Evolutionary conservation across 2,113 vertebrate species (phyloP), one percentile per base, ranked within the genome.

Genomic region (Chaetura pelagica): DNA sequence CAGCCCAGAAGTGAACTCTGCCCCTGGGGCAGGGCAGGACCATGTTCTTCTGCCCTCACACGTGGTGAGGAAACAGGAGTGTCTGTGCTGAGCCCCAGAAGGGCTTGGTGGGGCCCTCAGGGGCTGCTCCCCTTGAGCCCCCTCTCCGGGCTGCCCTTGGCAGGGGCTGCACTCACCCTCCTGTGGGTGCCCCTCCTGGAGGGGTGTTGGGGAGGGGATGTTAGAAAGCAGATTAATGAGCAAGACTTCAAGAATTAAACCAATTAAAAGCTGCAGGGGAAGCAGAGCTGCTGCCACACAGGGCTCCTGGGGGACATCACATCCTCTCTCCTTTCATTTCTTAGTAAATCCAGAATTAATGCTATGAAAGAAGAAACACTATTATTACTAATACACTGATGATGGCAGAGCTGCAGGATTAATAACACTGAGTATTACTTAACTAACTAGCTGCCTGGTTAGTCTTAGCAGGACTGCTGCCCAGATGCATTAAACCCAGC

Each of bases 321-420:
- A 87, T 62, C 91, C 67, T 42, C 83, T 93, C 48, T 66, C 38
- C 73, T 40, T 90, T 91, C 74, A 74, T 90, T 89, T 90, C 87
- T 48, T 67, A 74, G 72, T 95, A 95, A 94, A 95, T 93, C 93
- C 71, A 81, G 74, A 80, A 97, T 96, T 85, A 93, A 97, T 96
- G 85, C 48, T 62, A 40, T 95, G 94, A 85, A 54, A 46, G 74
- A 83, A 67, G 87, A 87, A 96, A 90, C 68, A 21, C 82, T 94
- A 21, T 94, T 90, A 94, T 94, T 94, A 84, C 92, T 94, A 87
- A 94, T 84, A 80, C 79, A 89, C 20, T 49, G 76, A 52, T 72
- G 79, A 83, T 92, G 69, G 92, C 77, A 93, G 87, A 94, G 87
- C 66, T 93, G 59, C 40, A 46, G 84, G 92, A 94, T 92, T 95